These are phyloP conservation scores for Bombus soroeensis DNA, from an alignment of 1,140 invertebrate species.

Conservation along the genomic window DNA sequence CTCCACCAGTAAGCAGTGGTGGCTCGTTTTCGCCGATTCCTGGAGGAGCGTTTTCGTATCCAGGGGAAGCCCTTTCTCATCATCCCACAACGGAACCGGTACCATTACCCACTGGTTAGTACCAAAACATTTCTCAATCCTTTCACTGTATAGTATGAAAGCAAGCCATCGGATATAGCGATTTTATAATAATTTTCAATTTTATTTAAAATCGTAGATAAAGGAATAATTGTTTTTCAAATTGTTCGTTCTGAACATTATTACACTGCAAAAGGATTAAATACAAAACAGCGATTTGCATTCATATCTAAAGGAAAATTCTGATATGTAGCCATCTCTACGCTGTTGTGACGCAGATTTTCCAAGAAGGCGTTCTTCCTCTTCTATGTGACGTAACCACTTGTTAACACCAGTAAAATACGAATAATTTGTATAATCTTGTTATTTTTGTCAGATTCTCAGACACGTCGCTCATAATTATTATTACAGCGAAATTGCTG, in stretches of 20 bases:
- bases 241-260: neutral
- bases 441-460: neutral
- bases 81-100: slow-evolving; percentile 80
- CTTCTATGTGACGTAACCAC: neutral
- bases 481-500: neutral
- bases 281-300: neutral
- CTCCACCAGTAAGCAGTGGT: slow-evolving; percentile 74
- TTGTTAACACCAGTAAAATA: neutral
- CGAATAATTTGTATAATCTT: neutral
- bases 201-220: neutral
- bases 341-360: too few species aligned
- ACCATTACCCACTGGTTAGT: slow-evolving; percentile 78
- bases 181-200: too few species aligned
- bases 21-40: slow-evolving; percentile 81
- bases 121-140: too few species aligned
- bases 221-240: neutral
- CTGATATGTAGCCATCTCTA: neutral
- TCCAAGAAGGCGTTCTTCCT: too few species aligned
- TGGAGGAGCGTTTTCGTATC: slow-evolving; percentile 80
- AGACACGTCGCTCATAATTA: too few species aligned
- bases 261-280: neutral
- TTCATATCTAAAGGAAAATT: neutral
- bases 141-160: too few species aligned
- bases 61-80: slow-evolving; percentile 79
- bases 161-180: too few species aligned